Percentiles rank a stretch among this genome's conserved stretches.
Conservation (phyloP, 2,797 vertebrate genomes). For the Anisognathus igniventris region DNA sequence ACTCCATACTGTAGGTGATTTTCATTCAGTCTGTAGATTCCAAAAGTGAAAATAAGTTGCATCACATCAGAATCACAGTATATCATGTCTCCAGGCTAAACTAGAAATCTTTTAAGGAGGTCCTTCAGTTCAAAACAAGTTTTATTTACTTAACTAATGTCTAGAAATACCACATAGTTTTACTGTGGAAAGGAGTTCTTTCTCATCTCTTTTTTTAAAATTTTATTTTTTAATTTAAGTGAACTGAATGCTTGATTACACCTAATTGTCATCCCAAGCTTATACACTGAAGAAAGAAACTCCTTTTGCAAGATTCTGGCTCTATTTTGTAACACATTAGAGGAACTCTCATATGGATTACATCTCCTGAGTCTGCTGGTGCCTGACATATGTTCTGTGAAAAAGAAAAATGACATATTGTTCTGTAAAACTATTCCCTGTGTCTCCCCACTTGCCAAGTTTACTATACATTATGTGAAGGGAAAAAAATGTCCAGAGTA, state of each 20-base stretch:
- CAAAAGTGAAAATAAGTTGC: background rate
- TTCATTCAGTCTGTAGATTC: background rate
- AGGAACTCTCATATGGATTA: conserved; percentile 33
- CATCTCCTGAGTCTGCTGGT: conserved; percentile 8
- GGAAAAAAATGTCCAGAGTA: background rate
- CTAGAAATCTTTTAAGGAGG: background rate
- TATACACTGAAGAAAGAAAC: background rate
- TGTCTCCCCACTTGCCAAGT: conserved; percentile 14
- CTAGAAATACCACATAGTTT: background rate
- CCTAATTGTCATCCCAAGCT: background rate
- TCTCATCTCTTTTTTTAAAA: background rate
- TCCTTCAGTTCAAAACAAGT: background rate
- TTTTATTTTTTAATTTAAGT: background rate
- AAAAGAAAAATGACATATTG: conserved; percentile 15
- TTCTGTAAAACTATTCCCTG: conserved; percentile 23
- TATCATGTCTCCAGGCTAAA: background rate
- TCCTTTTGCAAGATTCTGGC: background rate
- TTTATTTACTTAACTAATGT: background rate
- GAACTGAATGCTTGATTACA: background rate
- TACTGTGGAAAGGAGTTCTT: background rate
- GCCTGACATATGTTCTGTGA: conserved; percentile 31
- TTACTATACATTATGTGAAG: background rate
- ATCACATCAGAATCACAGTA: background rate
- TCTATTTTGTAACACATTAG: background rate
- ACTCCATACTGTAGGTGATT: background rate